phyloP scores from a whole-genome alignment of 2,113 vertebrate species.

The Tragulus kanchil region DNA sequence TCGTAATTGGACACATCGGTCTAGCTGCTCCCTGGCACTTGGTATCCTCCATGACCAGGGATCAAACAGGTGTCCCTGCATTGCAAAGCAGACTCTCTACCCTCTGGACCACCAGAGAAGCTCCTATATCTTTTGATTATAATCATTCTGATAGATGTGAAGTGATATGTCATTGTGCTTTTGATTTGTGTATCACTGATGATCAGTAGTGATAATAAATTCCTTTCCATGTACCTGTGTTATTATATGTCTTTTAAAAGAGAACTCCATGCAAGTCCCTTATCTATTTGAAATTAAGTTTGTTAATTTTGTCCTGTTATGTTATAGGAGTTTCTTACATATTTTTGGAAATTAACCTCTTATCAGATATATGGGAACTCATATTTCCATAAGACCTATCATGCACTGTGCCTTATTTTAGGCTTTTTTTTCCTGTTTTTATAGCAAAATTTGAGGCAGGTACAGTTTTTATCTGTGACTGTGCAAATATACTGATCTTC shows the following conservation, averaged over 20 bases:
- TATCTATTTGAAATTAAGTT: background rate
- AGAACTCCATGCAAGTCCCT: background rate
- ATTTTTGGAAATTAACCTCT: background rate
- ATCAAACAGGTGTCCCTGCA: too few relatives aligned
- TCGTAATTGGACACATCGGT: too few relatives aligned
- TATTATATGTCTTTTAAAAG: background rate
- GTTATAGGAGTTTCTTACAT: background rate
- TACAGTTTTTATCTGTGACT: background rate
- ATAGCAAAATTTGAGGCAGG: background rate
- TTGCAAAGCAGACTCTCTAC: too few relatives aligned
- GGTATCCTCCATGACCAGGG: too few relatives aligned
- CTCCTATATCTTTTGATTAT: background rate
- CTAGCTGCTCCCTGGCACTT: too few relatives aligned
- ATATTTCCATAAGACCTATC: background rate
- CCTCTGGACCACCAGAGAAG: too few relatives aligned
- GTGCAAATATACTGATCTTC: background rate
- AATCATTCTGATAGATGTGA: background rate
- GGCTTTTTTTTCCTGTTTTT: background rate
- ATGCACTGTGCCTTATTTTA: background rate
- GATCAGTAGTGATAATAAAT: background rate
- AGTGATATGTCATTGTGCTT: background rate
- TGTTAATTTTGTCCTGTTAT: background rate
- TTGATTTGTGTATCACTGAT: background rate
- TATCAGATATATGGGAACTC: background rate
- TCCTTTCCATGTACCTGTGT: background rate